Conservation (phyloP, 30 jellyfish, hydroid and myxozoan species). For the Cassiopea andromeda region DNA sequence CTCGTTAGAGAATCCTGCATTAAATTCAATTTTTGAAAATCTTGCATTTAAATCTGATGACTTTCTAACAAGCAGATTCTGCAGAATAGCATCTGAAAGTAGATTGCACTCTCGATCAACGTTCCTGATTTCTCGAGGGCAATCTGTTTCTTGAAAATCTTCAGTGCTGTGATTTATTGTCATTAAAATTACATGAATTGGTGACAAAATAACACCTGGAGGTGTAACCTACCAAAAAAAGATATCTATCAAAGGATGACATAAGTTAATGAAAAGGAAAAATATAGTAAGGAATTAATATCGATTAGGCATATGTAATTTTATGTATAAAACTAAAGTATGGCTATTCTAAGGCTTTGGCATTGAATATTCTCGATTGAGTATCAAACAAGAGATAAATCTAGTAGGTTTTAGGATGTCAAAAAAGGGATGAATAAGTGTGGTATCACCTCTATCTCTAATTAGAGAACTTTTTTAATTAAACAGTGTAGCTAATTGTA, state of each 20-base stretch:
- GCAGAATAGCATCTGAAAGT: slow-evolving; percentile 54
- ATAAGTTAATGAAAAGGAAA: too few species aligned
- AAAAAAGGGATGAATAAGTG: too few species aligned
- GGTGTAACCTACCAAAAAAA: slow-evolving; percentile 37
- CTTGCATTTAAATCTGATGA: slow-evolving; percentile 69
- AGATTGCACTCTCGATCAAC: not conserved
- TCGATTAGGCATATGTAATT: too few species aligned
- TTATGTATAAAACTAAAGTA: too few species aligned
- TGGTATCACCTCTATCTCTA: too few species aligned
- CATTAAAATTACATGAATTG: slow-evolving; percentile 33
- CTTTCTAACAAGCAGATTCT: slow-evolving; percentile 48
- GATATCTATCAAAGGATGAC: not conserved
- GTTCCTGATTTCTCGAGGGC: not conserved
- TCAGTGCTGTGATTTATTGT: not conserved
- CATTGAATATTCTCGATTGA: not conserved
- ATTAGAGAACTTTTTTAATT: too few species aligned
- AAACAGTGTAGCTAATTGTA: too few species aligned
- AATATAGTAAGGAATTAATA: too few species aligned
- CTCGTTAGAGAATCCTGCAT: not conserved
- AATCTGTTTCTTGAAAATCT: not conserved
- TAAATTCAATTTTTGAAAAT: slow-evolving; percentile 15
- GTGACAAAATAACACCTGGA: slow-evolving; percentile 37
- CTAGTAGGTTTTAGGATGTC: too few species aligned
- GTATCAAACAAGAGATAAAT: too few species aligned
- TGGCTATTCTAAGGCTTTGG: not conserved